A percentile compares a stretch with the other conserved stretches of the same genome.
These are phyloP conservation scores for Pandemis cinnamomeana DNA, from an alignment of 2,888 invertebrate genomes.

Conservation along the genomic window DNA sequence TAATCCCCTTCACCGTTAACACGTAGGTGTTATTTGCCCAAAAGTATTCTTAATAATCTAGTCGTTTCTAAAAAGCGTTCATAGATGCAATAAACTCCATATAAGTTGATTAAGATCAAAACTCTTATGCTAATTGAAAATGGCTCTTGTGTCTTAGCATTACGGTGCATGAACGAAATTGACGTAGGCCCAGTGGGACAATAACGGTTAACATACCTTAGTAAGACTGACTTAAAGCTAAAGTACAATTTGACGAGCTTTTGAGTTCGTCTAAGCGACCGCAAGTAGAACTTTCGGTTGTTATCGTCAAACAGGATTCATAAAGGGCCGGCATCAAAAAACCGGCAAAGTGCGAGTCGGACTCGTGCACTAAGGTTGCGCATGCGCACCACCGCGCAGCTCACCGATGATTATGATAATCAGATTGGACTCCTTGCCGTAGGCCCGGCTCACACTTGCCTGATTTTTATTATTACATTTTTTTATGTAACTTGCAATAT, in stretches of 20 bases:
- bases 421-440: too few relatives aligned
- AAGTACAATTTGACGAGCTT: constrained; percentile 9
- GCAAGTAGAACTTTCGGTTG: neutral
- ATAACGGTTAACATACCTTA: constrained; percentile 46
- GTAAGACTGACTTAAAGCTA: constrained; percentile 4
- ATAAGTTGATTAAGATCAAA: neutral
- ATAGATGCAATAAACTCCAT: constrained; percentile 24
- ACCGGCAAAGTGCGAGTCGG: neutral
- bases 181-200: constrained; percentile 47
- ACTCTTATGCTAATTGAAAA: neutral
- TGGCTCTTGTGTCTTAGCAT: neutral
- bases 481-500: too few relatives aligned
- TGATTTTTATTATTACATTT: too few relatives aligned
- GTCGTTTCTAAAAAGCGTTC: constrained; percentile 26
- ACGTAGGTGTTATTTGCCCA: constrained; percentile 13
- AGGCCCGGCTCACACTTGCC: too few relatives aligned
- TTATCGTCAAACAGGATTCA: constrained; percentile 11
- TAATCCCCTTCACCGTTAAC: constrained; percentile 17
- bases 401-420: neutral
- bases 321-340: constrained; percentile 1
- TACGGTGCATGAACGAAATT: constrained; percentile 4
- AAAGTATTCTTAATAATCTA: constrained; percentile 12
- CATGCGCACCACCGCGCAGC: neutral
- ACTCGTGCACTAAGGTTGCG: neutral
- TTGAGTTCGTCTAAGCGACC: constrained; percentile 2